These are phyloP conservation scores for Pissodes strobi DNA, from an alignment of 1,140 invertebrate species.

Conservation along the genomic window DNA sequence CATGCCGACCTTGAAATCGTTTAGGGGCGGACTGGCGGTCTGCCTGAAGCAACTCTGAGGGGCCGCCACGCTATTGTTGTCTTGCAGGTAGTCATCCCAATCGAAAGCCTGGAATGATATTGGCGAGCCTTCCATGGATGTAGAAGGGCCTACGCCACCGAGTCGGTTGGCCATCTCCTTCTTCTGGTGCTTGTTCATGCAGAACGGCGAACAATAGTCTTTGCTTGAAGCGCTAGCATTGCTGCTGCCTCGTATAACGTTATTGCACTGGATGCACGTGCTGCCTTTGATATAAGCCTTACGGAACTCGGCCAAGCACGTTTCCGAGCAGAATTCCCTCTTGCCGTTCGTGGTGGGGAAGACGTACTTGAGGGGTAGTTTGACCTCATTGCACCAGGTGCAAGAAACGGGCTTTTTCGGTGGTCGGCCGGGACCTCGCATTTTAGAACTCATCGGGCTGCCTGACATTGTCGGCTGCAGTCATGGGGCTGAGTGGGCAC, in stretches of 20 bases:
- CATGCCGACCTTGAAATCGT: constrained; percentile 94
- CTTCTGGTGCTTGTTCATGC: constrained; percentile 79
- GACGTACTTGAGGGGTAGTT: constrained; percentile 81
- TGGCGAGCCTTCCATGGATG: constrained; percentile 60
- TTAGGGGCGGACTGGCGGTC: constrained; percentile 78
- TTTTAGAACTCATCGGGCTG: constrained; percentile 58
- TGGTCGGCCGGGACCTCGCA: constrained; percentile 71
- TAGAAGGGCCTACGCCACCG: constrained; percentile 55
- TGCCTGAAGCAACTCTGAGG: constrained; percentile 93
- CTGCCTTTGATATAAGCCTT: constrained; percentile 85
- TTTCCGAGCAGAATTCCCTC: constrained; percentile 91
- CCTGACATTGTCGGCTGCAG: constrained; percentile 22
- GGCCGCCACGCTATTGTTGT: constrained; percentile 74
- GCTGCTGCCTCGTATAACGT: constrained; percentile 73
- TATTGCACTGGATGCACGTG: constrained; percentile 83
- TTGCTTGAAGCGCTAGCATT: constrained; percentile 65
- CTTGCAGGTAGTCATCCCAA: constrained; percentile 87
- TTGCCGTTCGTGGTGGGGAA: constrained; percentile 85
- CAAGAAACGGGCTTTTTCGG: constrained; percentile 73
- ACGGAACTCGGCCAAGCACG: constrained; percentile 84
- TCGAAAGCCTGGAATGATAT: constrained; percentile 81
- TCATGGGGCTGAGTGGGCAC: too few relatives aligned
- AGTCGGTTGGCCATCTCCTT: constrained; percentile 64
- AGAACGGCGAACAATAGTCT: constrained; percentile 82
- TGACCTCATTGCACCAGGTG: constrained; percentile 84